A percentile compares a stretch with the other conserved stretches of the same genome.
These are phyloP conservation scores for Syrmaticus mikado DNA, from an alignment of 2,113 vertebrate species.

Conservation along the genomic window DNA sequence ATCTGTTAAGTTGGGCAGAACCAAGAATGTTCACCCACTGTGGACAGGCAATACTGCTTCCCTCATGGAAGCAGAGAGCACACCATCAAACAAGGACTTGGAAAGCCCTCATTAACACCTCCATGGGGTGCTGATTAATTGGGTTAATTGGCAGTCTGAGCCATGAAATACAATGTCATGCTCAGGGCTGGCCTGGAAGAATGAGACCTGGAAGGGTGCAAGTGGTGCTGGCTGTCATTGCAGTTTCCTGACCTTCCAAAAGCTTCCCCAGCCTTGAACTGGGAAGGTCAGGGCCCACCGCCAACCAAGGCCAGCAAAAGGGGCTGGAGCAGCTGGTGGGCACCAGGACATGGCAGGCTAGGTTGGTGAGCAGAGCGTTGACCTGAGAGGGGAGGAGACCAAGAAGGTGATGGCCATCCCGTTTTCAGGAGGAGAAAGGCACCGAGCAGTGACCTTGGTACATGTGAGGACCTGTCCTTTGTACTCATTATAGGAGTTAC, in stretches of 20 bases:
- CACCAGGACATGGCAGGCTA: background rate
- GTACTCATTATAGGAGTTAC: background rate
- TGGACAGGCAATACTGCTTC: fast-evolving
- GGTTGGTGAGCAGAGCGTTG: fast-evolving
- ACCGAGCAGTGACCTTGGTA: background rate
- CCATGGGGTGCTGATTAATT: background rate
- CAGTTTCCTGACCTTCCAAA: too few relatives aligned
- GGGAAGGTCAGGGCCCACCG: fast-evolving
- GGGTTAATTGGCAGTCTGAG: background rate
- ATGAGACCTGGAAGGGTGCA: fast-evolving
- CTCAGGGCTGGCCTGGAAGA: background rate
- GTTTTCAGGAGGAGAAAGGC: background rate
- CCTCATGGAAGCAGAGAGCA: fast-evolving
- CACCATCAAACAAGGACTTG: fast-evolving
- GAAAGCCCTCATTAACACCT: background rate
- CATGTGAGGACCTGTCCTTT: background rate
- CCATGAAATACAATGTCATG: background rate
- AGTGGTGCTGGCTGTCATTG: background rate
- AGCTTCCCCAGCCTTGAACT: background rate
- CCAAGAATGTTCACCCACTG: background rate
- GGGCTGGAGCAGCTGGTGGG: background rate
- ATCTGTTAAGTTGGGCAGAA: background rate
- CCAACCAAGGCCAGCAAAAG: background rate
- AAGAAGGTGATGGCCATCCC: background rate
- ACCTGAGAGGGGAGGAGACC: background rate